phyloP scores from a whole-genome alignment of 2,888 invertebrate genomes.

The Coelopa pilipes region DNA sequence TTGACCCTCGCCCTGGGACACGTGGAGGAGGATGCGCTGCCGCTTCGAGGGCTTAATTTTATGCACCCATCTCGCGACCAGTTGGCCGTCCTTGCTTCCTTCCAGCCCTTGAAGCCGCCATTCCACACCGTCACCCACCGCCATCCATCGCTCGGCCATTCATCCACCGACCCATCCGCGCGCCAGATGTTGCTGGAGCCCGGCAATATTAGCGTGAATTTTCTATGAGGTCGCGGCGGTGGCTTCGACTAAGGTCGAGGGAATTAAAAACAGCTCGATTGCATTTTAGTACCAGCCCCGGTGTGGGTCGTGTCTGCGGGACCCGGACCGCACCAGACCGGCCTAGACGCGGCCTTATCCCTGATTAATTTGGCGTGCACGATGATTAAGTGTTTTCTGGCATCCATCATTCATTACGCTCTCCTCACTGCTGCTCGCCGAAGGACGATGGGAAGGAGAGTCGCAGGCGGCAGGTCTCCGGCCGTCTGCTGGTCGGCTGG shows the following conservation, averaged over 20 bases:
- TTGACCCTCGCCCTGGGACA: no score
- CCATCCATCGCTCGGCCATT: neutral
- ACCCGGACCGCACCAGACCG: neutral
- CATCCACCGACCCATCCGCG: neutral
- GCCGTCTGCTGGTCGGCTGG: conserved; percentile 12
- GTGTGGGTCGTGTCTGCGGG: neutral
- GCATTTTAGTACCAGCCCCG: conserved; percentile 22
- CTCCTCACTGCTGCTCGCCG: neutral
- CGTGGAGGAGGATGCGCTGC: no score
- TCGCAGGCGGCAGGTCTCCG: neutral
- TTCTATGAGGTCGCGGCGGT: conserved; percentile 51
- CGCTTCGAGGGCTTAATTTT: conserved; percentile 41
- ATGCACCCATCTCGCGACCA: conserved; percentile 46
- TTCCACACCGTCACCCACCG: neutral
- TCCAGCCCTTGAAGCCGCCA: neutral
- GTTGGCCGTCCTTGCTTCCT: neutral
- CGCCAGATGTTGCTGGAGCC: conserved; percentile 50
- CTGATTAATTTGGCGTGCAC: conserved; percentile 62
- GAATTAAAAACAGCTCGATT: conserved; percentile 52
- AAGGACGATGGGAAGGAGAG: neutral
- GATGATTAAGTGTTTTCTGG: conserved; percentile 62
- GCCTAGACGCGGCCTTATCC: conserved; percentile 40
- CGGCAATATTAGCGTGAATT: conserved; percentile 48
- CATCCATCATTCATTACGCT: conserved; percentile 39
- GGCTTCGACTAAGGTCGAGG: no score